A percentile compares a stretch with the other conserved stretches of the same genome.
Conservation (phyloP, 1,140 invertebrate genomes). For the Plectrocnemia conspersa region DNA sequence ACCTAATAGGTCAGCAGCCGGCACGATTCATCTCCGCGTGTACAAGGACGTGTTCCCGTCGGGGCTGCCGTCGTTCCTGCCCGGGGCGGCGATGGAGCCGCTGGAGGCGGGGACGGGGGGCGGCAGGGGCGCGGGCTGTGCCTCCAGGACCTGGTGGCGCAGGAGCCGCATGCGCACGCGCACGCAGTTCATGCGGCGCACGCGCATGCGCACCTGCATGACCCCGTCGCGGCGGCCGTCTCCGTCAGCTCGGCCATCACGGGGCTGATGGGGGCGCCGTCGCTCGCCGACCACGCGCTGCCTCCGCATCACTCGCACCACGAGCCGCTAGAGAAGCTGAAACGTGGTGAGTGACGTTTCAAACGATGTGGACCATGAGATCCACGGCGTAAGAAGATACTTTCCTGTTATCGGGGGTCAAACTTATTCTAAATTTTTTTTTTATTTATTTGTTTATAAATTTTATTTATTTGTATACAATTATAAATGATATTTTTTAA, state of each 20-base stretch:
- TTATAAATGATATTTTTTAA: no score
- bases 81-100: constrained; percentile 58
- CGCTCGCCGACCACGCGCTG: constrained; percentile 58
- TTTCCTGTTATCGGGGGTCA: no score
- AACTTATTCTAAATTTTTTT: no score
- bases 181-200: constrained; percentile 41
- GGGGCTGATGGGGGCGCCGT: constrained; percentile 60
- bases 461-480: no score
- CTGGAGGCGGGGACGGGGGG: constrained; percentile 53
- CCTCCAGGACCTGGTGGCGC: constrained; percentile 64
- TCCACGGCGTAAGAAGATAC: no score
- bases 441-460: no score
- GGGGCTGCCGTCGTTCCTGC: constrained; percentile 50
- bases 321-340: constrained; percentile 75
- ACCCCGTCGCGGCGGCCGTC: constrained; percentile 56
- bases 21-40: constrained; percentile 52
- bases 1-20: no score
- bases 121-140: constrained; percentile 62
- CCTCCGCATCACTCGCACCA: constrained; percentile 62
- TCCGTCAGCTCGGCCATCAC: constrained; percentile 62
- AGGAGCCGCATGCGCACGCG: constrained; percentile 50
- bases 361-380: not conserved
- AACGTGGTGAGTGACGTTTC: constrained; percentile 64
- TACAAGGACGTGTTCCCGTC: constrained; percentile 50
- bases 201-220: constrained; percentile 50